Base-by-base conservation (phyloP, 2,888 invertebrate genomes). In the Agrochola lychnidis region DNA sequence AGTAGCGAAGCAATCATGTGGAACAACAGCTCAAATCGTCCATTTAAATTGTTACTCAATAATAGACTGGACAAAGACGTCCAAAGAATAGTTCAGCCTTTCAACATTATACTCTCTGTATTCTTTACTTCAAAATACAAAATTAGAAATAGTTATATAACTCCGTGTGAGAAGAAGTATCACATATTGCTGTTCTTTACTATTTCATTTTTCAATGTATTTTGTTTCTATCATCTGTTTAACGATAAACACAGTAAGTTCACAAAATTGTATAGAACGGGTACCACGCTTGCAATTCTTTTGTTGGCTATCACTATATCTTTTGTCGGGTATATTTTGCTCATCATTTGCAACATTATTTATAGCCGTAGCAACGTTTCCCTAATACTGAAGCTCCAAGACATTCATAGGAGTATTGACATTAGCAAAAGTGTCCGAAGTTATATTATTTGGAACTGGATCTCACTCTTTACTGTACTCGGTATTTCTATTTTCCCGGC, bases 391-490 rank as follows among this genome's bases (percentile, higher is more conserved):
- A n/a, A n/a, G n/a, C n/a, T n/a, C n/a, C n/a, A n/a, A n/a, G n/a
- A n/a, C 19, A 53, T 61, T 53, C 9, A 73, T 14, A 62, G 51
- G 6, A 30, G 7, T 6, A 45, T 62, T 51, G 48, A 48, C 30
- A n/a, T n/a, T 19, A 45, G 16, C n/a, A 42, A 51, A 12, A 73
- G 4, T 36, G 14, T 62, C 6, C 30, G 9, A 53, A 62, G n/a
- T 53, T 45, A 45, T 40, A 45, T 62, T 19, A n/a, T n/a, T 30
- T 62, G 74, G 51, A 73, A 19, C n/a, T 75, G 74, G 74, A 53
- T 75, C 14, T 48, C 68, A 36, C 2, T 68, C 16, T 4, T 48
- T 19, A 36, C n/a, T 7, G 4, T 71, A n/a, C 0, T 14, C 7
- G 3, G 12, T n/a, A 7, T 68, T 19, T 48, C 0, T 36, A 45